Percentiles rank a stretch among this genome's conserved stretches.
These are phyloP conservation scores for Leptosomus discolor DNA, from an alignment of 2,113 vertebrate genomes.

Conservation along the genomic window DNA sequence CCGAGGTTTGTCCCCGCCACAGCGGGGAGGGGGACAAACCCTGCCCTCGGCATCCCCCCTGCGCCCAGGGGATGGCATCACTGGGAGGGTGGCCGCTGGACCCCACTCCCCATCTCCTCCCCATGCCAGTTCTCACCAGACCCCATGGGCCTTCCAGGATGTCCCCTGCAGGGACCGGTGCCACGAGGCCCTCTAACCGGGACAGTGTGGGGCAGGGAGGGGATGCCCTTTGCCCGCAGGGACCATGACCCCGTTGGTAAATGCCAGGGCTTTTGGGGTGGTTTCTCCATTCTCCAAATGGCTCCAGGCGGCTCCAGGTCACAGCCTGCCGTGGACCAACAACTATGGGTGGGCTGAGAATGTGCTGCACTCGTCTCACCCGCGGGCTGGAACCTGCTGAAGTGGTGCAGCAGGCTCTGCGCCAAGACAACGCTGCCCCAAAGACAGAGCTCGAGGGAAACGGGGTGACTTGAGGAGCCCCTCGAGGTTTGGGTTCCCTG, in stretches of 20 bases:
- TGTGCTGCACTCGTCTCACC: neutral
- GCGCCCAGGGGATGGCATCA: neutral
- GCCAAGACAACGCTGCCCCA: neutral
- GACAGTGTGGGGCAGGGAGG: neutral
- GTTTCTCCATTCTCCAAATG: neutral
- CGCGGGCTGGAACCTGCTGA: neutral
- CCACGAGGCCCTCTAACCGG: neutral
- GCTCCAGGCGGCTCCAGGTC: neutral
- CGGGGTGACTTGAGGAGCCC: neutral
- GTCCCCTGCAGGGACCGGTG: neutral
- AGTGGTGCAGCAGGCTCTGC: neutral
- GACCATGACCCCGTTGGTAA: neutral
- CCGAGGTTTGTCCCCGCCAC: neutral
- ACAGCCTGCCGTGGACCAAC: neutral
- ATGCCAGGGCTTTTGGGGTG: accelerated
- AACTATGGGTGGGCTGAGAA: neutral
- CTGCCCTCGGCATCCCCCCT: neutral
- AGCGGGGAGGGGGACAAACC: neutral
- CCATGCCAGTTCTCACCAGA: neutral
- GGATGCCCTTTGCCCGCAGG: accelerated
- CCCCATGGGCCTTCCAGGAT: neutral
- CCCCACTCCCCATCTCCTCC: neutral
- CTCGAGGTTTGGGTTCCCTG: neutral
- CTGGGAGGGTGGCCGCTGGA: accelerated
- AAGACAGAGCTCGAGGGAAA: neutral